Base-by-base conservation (phyloP, 2,888 invertebrate species). In the Carcina quercana region DNA sequence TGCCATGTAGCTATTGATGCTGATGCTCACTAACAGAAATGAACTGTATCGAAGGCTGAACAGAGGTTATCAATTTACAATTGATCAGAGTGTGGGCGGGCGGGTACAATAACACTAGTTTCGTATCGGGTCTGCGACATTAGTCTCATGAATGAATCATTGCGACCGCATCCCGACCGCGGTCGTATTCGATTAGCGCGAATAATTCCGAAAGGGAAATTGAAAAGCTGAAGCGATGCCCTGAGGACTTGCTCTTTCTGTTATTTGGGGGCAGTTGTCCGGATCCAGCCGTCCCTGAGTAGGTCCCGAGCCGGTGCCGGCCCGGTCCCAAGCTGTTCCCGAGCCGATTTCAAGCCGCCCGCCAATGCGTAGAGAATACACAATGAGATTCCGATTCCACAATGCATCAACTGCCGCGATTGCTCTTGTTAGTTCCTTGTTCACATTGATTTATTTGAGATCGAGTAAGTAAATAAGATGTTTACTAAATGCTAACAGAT, bases 191-290 rank as follows among this genome's bases (percentile, higher is more conserved):
- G 80, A 82, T 83, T 83, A 83, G 78, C 65, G 70, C 73, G 72
- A 80, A 79, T 83, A 78, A 83, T 82, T 78, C 75, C 70, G 76
- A 83, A 82, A 83, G 79, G 82, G 82, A 83, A 83, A 83, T 83
- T 82, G 82, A 83, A 83, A 80, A 80, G 79, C 80, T 75, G 70
- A 74, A 75, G 76, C 74, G 76, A 78, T 75, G 72, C 80, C 79
- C 80, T 56, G 59, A 79, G 82, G 82, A 80, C 68, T 75, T 74
- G 79, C 79, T 80, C 80, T 80, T 80, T 80, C 79, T 79, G 73
- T 75, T 80, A 80, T 75, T 80, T 75, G 80, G 68, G 76, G 76
- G 60, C 61, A 63, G 65, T 61, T 59, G 60, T 56, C 55, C n/a
- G n/a, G n/a, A n/a, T n/a, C n/a, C n/a, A n/a, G n/a, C n/a, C n/a